These are phyloP conservation scores for Leptothorax acervorum DNA, from an alignment of 2,888 invertebrate genomes.

Conservation along the genomic window DNA sequence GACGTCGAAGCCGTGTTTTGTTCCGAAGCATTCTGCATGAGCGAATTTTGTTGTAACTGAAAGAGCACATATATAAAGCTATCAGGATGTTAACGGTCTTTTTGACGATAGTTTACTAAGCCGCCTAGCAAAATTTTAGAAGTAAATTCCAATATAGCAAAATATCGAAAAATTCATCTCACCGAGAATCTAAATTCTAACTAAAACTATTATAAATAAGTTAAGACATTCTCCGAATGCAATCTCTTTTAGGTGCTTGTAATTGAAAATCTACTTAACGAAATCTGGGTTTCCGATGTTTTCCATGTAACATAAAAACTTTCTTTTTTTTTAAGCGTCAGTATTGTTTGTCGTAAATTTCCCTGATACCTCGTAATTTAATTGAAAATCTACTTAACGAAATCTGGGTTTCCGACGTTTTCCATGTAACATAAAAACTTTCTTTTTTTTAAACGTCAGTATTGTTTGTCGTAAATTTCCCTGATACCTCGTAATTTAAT, in stretches of 20 bases:
- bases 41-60: constrained; percentile 35
- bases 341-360: not conserved
- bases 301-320: not conserved
- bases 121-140: not conserved
- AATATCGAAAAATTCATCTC: not conserved
- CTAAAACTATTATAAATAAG: not conserved
- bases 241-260: not conserved
- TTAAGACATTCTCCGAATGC: not conserved
- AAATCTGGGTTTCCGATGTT: not conserved
- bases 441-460: not conserved
- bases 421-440: not conserved
- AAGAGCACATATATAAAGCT: not conserved
- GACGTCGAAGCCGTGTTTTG: constrained; percentile 2
- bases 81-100: not conserved
- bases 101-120: not conserved
- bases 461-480: not conserved
- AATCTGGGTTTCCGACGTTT: not conserved
- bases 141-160: not conserved
- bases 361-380: not conserved
- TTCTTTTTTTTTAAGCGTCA: not conserved
- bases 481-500: not conserved
- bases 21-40: not conserved
- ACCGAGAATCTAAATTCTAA: not conserved
- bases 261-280: not conserved
- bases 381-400: not conserved